A percentile compares a stretch with the other conserved stretches of the same genome.
phyloP scores from a whole-genome alignment of 1,140 invertebrate genomes.

The Melitaea cinxia region DNA sequence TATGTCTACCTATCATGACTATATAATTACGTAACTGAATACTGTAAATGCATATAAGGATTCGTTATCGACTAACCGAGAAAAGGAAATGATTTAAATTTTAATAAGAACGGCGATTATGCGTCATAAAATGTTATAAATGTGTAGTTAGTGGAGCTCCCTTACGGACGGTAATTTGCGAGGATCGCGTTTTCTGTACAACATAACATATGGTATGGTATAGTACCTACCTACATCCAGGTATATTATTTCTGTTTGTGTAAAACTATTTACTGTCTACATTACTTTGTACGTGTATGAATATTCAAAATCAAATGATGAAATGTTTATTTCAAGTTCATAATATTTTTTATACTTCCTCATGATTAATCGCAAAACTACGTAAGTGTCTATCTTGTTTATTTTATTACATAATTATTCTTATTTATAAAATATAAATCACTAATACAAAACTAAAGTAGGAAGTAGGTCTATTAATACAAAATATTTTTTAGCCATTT shows the following conservation, averaged over 20 bases:
- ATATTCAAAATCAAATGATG: background rate
- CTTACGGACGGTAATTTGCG: conserved; percentile 65
- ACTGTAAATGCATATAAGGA: conserved; percentile 51
- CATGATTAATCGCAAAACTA: no score
- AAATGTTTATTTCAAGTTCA: no score
- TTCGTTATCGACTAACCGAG: conserved; percentile 56
- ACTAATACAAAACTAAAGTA: no score
- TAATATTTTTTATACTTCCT: no score
- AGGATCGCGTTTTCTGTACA: conserved; percentile 30
- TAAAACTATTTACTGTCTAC: background rate
- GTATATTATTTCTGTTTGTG: background rate
- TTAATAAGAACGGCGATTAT: conserved; percentile 78
- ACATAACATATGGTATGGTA: background rate
- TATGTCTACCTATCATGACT: background rate
- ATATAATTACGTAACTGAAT: conserved; percentile 24
- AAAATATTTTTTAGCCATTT: no score
- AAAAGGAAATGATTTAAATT: conserved; percentile 73
- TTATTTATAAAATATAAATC: no score
- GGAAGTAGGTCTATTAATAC: no score
- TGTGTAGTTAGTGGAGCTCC: conserved; percentile 69
- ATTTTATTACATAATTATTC: no score
- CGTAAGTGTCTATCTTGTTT: no score
- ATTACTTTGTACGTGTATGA: background rate
- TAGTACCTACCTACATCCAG: background rate
- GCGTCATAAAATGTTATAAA: conserved; percentile 72